Percentiles rank a stretch among this genome's conserved stretches.
phyloP scores from a whole-genome alignment of 2,797 vertebrate species.

The Steatocranus sp. region DNA sequence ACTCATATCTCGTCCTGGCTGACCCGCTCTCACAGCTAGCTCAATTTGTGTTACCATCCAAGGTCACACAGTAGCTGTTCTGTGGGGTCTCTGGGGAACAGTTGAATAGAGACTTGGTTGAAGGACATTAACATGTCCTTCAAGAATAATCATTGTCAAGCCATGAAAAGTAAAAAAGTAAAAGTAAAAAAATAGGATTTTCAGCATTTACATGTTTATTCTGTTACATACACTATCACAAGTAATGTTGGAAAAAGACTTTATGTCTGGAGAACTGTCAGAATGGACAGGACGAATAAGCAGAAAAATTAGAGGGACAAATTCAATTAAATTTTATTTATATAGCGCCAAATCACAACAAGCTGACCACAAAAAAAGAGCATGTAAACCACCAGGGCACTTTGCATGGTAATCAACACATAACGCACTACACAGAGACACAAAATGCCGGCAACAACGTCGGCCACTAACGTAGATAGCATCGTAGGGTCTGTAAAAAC shows the following conservation, averaged over 20 bases:
- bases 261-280: background rate
- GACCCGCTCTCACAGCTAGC: background rate
- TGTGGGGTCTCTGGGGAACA: background rate
- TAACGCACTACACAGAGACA: background rate
- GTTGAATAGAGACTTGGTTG: slow-evolving; percentile 3
- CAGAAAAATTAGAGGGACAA: background rate
- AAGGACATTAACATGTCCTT: slow-evolving; percentile 18
- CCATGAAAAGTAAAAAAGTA: background rate
- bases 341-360: background rate
- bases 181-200: background rate
- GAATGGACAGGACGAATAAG: background rate
- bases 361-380: background rate
- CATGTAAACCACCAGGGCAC: background rate
- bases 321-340: background rate
- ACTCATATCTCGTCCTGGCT: background rate
- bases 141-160: background rate
- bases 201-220: background rate
- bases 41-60: slow-evolving; percentile 39
- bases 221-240: background rate
- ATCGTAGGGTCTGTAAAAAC: background rate
- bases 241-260: background rate
- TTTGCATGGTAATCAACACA: background rate
- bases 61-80: slow-evolving; percentile 27
- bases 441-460: background rate
- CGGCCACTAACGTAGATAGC: background rate